Percentiles rank a stretch among this genome's conserved stretches.
Evolutionary conservation across 2,113 vertebrate species (phyloP).

Genomic region (Phalacrocorax aristotelis): DNA sequence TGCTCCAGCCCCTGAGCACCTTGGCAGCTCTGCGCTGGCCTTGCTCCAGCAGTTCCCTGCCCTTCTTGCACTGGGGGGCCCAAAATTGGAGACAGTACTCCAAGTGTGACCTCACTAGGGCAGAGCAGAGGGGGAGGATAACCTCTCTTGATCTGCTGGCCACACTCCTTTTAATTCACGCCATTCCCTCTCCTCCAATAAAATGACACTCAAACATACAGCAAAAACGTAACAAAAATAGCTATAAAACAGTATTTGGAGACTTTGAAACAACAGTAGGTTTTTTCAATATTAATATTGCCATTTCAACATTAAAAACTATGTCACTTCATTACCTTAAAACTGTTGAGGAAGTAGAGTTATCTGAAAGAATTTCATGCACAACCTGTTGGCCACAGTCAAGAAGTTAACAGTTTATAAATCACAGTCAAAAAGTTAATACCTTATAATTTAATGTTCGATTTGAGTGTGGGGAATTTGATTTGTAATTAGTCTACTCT

Average conservation of each 20-base stretch:
- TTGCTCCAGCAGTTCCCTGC: too few relatives aligned
- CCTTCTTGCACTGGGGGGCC: too few relatives aligned
- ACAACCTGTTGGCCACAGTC: constrained; percentile 76
- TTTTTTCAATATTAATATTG: not conserved
- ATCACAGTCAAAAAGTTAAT: not conserved
- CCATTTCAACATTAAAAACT: not conserved
- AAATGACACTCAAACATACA: not conserved
- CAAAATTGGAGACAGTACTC: too few relatives aligned
- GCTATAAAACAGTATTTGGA: not conserved
- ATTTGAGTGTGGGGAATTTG: not conserved
- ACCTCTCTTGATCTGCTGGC: too few relatives aligned
- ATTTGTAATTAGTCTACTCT: not conserved
- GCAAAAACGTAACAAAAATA: not conserved
- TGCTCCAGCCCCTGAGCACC: too few relatives aligned
- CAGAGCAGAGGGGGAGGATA: too few relatives aligned
- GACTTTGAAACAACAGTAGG: not conserved
- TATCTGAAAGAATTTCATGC: constrained; percentile 84
- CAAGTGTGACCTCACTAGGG: too few relatives aligned
- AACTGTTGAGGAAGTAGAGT: constrained; percentile 72
- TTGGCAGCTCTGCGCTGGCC: too few relatives aligned
- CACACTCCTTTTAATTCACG: not conserved
- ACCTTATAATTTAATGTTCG: not conserved
- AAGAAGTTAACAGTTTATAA: constrained; percentile 7
- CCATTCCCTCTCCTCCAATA: not conserved
- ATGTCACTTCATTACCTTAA: constrained; percentile 76